Evolutionary conservation across 2,113 vertebrate genomes (phyloP).

Genomic region (Acanthochromis polyacanthus): DNA sequence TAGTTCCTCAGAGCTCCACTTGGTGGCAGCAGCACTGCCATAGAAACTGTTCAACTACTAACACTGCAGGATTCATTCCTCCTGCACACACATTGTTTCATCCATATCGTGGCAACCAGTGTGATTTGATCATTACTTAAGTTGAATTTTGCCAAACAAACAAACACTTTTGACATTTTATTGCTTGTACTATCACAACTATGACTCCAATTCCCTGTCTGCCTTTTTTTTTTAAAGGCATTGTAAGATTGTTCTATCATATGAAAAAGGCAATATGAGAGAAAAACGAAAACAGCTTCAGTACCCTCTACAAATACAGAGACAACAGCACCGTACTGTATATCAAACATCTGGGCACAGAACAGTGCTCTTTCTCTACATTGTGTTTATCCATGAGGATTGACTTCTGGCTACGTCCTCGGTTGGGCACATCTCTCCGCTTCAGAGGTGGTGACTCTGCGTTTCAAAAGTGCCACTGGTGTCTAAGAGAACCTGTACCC

Average conservation of each 20-base stretch:
- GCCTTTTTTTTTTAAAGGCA: slow-evolving; percentile 1
- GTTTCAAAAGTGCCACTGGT: slow-evolving; percentile 58
- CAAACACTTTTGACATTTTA: slow-evolving; percentile 14
- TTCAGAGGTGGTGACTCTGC: slow-evolving; percentile 59
- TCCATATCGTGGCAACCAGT: slow-evolving; percentile 41
- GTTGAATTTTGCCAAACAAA: slow-evolving; percentile 14
- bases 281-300: not conserved
- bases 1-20: slow-evolving; percentile 73
- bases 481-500: slow-evolving; percentile 56
- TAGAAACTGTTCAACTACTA: slow-evolving; percentile 49
- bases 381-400: slow-evolving; percentile 29
- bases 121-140: slow-evolving; percentile 26
- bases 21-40: slow-evolving; percentile 81
- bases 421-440: slow-evolving; percentile 48
- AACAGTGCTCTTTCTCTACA: not conserved
- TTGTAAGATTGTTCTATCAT: not conserved
- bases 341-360: not conserved
- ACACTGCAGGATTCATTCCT: slow-evolving; percentile 58
- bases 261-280: not conserved
- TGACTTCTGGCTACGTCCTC: slow-evolving; percentile 44
- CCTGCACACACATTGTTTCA: slow-evolving; percentile 41
- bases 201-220: not conserved
- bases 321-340: not conserved
- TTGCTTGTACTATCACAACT: slow-evolving; percentile 7
- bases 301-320: slow-evolving; percentile 15